Conservation (phyloP, 2,888 invertebrate genomes). For the Torymus texanus region DNA sequence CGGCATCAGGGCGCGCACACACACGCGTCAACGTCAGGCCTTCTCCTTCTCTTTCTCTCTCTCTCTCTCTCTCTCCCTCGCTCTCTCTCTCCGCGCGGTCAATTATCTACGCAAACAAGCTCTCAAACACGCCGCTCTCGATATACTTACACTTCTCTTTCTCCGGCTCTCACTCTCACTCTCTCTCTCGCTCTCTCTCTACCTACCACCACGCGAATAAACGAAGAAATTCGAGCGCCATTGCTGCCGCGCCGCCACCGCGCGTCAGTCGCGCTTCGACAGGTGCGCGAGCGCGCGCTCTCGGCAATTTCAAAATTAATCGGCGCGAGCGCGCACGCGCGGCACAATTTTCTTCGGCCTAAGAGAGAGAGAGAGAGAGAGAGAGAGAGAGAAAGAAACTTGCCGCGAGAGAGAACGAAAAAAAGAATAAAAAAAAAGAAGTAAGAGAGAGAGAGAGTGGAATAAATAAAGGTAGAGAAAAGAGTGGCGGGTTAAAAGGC, state of each 20-base stretch:
- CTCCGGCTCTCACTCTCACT: no score
- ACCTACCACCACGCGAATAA: slow-evolving; percentile 6
- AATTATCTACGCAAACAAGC: slow-evolving; percentile 35
- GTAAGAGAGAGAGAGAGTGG: slow-evolving; percentile 19
- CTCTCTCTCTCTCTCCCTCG: no score
- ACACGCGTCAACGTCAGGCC: no score
- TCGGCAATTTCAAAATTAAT: slow-evolving; percentile 50
- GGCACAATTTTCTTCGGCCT: slow-evolving; percentile 40
- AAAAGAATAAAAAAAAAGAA: slow-evolving; percentile 33
- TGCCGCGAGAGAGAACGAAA: background rate
- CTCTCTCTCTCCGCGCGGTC: no score
- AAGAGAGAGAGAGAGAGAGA: slow-evolving; percentile 12
- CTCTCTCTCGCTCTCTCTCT: no score
- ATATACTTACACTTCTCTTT: background rate
- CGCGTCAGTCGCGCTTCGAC: slow-evolving; percentile 25
- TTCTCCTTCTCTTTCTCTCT: no score
- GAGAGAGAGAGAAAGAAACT: background rate
- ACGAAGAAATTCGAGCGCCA: slow-evolving; percentile 16
- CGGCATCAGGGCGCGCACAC: no score
- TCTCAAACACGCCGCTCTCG: background rate
- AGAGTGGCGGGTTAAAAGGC: slow-evolving; percentile 57
- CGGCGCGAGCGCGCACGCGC: slow-evolving; percentile 5
- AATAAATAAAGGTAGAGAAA: slow-evolving; percentile 37
- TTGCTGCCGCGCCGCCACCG: background rate
- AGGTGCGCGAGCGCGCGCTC: slow-evolving; percentile 25